Base-by-base conservation (phyloP, 23 tunicate genomes). In the Oikopleura dioica region DNA sequence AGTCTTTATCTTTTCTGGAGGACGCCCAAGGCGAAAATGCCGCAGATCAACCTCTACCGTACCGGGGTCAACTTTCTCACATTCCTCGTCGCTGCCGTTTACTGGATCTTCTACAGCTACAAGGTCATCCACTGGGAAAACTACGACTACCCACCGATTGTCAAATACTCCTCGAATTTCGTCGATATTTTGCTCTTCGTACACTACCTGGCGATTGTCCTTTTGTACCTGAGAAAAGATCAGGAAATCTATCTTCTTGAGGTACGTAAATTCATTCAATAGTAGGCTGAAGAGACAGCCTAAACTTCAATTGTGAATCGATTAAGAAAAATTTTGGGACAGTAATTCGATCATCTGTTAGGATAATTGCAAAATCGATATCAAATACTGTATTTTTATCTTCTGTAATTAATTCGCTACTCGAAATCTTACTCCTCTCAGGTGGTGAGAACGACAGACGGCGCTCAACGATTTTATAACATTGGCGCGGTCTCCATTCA, bases 401-500 rank as follows among this genome's bases (percentile, higher is more conserved):
- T n/a, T n/a, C n/a, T n/a, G n/a, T n/a, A n/a, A n/a, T n/a, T n/a
- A n/a, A n/a, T n/a, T n/a, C n/a, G n/a, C n/a, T n/a, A 9, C 21
- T 21, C 9, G 21, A 44, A 9, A 44, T 44, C 21, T 44, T 21
- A 21, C 21, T 21, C 21, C 21, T 9, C 21, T 44, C 9, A 44
- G 55, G 55, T 91, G 0, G 82, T 85, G 36, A 75, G 97, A 37
- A 81, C 97, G 1, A 91, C 97, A 0, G 97, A 91, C 67, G 97
- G 97, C 12, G 84, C 80, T 75, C 37, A 91, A 78, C 55, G 68
- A 50, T 91, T 91, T 76, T 91, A 91, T 82, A 91, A 83, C 75
- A 77, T 91, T 36, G 97, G 97, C 30, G 86, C 85, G 35, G 77
- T 91, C 31, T 85, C 92, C 76, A 82, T 91, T 51, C 97, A 91